Base-by-base conservation (phyloP, 35 echinoderm and acorn worm species). In the Apostichopus parvimensis region DNA sequence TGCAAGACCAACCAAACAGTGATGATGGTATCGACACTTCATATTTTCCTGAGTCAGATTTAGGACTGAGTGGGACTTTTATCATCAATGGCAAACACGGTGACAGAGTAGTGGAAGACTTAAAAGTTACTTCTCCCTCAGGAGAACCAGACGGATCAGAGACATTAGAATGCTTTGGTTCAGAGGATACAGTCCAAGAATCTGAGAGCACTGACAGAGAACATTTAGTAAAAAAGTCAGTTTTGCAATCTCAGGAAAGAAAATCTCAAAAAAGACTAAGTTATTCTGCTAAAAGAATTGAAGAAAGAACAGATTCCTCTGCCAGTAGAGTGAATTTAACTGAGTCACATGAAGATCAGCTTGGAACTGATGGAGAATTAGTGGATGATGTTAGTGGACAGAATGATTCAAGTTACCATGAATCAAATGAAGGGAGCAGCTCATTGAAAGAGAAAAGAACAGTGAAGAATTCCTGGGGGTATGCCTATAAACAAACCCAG, bases 31-130 rank as follows among this genome's bases (percentile, higher is more conserved):
- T 1, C 2, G 13, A 8, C n/a, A 7, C 13, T 15, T 59, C 9
- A 0, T 53, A 76, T 21, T 91, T 79, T 17, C 60, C 53, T 6
- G 54, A 24, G 11, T 57, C 77, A 14, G 75, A 80, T 77, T 53
- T 91, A 57, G 76, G 90, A 91, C 53, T 62, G 54, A 76, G 57
- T 61, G 88, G 55, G 17, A 91, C 77, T 80, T 91, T 91, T 55
- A 91, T 91, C 64, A 58, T 76, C 56, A 91, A 76, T 13, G 90
- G 20, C 5, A 79, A 61, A 57, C 28, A 79, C 68, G 58, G n/a
- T 7, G 81, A 84, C 15, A 84, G 56, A 52, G 81, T 84, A 53
- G 6, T 84, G 7, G 81, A 84, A 84, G 81, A 84, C 24, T 58
- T 91, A 73, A 79, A 26, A 79, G 59, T 79, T 25, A 45, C 54